A percentile compares a stretch with the other conserved stretches of the same genome.
Evolutionary conservation across 2,113 vertebrate species (phyloP).

Genomic region (Etheostoma cragini): DNA sequence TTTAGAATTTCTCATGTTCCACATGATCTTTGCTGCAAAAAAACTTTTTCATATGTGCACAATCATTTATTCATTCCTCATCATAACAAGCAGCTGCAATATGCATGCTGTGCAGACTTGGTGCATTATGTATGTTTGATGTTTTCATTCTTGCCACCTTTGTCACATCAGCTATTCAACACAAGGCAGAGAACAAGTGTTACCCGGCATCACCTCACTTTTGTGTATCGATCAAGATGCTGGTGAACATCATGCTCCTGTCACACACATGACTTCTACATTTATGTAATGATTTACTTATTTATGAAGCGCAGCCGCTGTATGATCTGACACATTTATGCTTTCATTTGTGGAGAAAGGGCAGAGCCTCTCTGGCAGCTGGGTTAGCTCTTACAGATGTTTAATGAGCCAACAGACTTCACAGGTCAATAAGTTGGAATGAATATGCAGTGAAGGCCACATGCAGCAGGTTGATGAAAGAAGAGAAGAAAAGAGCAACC

Average conservation of each 20-base stretch:
- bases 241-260: conserved; percentile 13
- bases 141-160: conserved; percentile 31
- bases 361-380: neutral
- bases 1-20: conserved; percentile 8
- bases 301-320: conserved; percentile 58
- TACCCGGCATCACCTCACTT: conserved; percentile 4
- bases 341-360: conserved; percentile 28
- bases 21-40: conserved; percentile 29
- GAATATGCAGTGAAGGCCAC: conserved; percentile 1
- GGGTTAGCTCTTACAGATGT: conserved; percentile 22
- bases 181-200: neutral
- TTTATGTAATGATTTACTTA: conserved; percentile 53
- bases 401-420: neutral
- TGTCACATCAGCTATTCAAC: conserved; percentile 36
- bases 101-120: neutral
- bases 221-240: conserved; percentile 32
- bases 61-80: conserved; percentile 65
- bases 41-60: conserved; percentile 24
- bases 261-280: conserved; percentile 30
- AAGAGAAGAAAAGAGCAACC: neutral
- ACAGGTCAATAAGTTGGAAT: conserved; percentile 31
- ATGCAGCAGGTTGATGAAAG: conserved; percentile 4
- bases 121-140: conserved; percentile 41
- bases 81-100: conserved; percentile 16
- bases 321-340: conserved; percentile 38